These are phyloP conservation scores for Sturmia bella DNA, from an alignment of 2,888 invertebrate species.

Conservation along the genomic window DNA sequence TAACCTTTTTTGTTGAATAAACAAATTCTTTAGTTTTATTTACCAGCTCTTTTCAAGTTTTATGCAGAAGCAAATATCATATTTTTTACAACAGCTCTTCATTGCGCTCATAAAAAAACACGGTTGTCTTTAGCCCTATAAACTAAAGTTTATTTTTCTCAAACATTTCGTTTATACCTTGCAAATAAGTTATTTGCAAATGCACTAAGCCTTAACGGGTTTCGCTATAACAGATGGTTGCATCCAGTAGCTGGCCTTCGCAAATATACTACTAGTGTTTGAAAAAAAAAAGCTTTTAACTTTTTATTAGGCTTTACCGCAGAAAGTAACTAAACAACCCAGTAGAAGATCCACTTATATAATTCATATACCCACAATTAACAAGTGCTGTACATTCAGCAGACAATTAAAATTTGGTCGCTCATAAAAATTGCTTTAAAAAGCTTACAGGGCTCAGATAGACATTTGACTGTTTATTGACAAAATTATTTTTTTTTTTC, in stretches of 20 bases:
- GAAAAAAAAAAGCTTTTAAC: no score
- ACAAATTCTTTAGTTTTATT: conserved; percentile 11
- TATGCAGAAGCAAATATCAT: conserved; percentile 40
- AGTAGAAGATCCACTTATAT: no score
- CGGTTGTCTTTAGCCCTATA: conserved; percentile 44
- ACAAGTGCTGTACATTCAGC: no score
- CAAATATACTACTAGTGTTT: not conserved
- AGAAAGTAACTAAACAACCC: no score
- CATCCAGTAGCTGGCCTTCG: no score
- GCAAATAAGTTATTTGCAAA: conserved; percentile 44
- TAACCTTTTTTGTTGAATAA: conserved; percentile 57
- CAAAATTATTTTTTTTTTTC: no score
- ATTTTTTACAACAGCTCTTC: conserved; percentile 59
- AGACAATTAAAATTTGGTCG: no score
- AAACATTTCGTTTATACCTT: conserved; percentile 16
- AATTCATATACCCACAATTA: no score
- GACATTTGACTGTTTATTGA: no score
- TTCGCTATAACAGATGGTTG: not conserved
- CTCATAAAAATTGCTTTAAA: no score
- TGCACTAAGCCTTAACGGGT: conserved; percentile 5
- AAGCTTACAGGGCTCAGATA: no score
- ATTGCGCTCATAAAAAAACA: conserved; percentile 57
- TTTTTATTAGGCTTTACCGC: no score
- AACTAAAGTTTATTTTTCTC: conserved; percentile 20
- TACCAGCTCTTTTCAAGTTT: not conserved